These are phyloP conservation scores for Punctoribates punctum DNA, from an alignment of 2,888 invertebrate species.

Conservation along the genomic window DNA sequence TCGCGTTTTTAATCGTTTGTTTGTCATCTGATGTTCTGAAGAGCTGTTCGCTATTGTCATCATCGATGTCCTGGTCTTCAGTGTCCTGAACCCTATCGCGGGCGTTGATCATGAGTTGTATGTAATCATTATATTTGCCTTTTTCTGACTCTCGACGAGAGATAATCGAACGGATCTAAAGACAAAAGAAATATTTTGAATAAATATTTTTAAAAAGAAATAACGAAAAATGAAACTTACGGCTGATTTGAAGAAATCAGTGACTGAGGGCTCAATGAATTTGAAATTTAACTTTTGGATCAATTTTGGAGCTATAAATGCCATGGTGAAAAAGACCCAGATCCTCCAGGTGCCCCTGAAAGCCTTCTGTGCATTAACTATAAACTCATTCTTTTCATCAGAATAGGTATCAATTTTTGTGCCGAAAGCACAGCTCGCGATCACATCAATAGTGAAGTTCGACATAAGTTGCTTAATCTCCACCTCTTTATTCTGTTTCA, in stretches of 20 bases:
- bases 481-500: background rate
- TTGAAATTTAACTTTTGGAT: background rate
- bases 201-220: background rate
- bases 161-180: background rate
- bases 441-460: conserved; percentile 62
- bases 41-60: background rate
- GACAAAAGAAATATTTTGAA: background rate
- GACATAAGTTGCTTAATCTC: conserved; percentile 50
- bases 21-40: background rate
- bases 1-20: background rate
- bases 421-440: conserved; percentile 63
- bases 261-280: conserved; percentile 56
- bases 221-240: background rate
- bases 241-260: background rate
- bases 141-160: background rate
- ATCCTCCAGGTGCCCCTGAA: background rate
- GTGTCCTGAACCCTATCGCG: background rate
- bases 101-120: conserved; percentile 30
- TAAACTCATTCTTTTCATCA: conserved; percentile 14
- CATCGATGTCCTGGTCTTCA: conserved; percentile 1
- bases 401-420: conserved; percentile 56
- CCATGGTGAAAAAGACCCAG: background rate
- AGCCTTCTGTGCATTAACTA: background rate
- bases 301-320: background rate
- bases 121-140: background rate